Evolutionary conservation across 2,113 vertebrate species (phyloP), one percentile per base, ranked within the genome.

Genomic region (Himantopus leucocephalus): DNA sequence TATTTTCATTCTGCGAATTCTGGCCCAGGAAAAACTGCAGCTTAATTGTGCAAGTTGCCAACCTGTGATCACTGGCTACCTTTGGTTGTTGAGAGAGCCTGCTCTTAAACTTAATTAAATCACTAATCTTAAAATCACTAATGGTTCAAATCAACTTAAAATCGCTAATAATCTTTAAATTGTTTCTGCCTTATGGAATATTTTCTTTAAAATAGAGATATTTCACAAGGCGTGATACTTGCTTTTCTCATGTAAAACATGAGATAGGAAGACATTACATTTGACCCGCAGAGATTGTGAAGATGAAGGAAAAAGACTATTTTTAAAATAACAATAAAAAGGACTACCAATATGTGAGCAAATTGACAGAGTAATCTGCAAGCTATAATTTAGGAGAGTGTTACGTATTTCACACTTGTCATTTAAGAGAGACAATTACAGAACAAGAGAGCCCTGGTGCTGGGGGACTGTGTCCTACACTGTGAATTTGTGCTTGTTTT

Each of bases 41-140:
- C 62, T 84, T 77, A 70, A 84, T 37, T 50, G 15, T 32, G 30
- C 39, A 45, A 7, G 6, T 59, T 66, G 35, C 41, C 52, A 76
- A 9, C 4, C 45, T 7, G 20, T 4, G 27, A 48, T 6, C 48
- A 26, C 55, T 43, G 32, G 39, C 39, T 16, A 9, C 0, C 0
- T 19, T 68, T 71, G 26, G 30, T n/a, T 62, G 39, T 48, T 30
- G 53, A 73, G 76, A 85, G 14, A 71, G 19, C 39, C 35, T 52
- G 15, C 16, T 43, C 32, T 90, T 58, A 41, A 60, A n/a, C 26
- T 3, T 29, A 37, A 71, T 66, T 53, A 74, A 90, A 68, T 52
- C 41, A 34, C 17, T 30, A 52, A 45, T 50, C 11, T 32, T 37
- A 22, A 62, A 87, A 58, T n/a, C 9, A 2, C 34, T 53, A 37